Conservation (phyloP, 2,797 vertebrate species). For the Florisuga fusca region DNA sequence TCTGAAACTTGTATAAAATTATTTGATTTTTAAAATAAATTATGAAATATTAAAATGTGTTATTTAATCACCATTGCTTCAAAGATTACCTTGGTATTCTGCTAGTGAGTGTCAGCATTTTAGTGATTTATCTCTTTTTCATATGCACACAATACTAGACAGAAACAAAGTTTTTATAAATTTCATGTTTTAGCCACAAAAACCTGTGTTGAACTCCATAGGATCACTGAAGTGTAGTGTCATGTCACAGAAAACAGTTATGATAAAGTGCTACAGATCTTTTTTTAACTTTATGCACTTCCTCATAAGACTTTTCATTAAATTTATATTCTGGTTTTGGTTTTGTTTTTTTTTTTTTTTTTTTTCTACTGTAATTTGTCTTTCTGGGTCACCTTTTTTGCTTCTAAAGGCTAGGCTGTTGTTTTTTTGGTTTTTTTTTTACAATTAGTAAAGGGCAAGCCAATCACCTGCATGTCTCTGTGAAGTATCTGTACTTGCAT, state of each 20-base stretch:
- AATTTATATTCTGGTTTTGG: too few relatives aligned
- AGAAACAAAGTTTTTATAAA: background rate
- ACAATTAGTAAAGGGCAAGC: background rate
- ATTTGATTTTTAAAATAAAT: background rate
- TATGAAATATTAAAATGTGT: background rate
- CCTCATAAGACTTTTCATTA: background rate
- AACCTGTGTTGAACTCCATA: background rate
- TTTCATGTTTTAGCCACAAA: background rate
- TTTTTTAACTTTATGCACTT: background rate
- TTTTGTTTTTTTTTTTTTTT: background rate
- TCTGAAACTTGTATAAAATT: background rate
- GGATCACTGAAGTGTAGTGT: background rate
- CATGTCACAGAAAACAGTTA: background rate
- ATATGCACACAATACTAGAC: background rate
- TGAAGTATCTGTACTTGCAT: background rate
- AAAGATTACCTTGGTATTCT: background rate
- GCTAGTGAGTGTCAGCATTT: background rate
- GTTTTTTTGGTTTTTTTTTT: background rate
- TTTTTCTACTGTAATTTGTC: background rate
- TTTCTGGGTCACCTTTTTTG: background rate
- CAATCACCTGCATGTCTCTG: fast-evolving
- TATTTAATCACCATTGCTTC: background rate
- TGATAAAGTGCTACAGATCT: background rate
- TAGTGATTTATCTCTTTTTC: background rate
- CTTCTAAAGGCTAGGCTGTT: background rate